Percentiles rank a stretch among this genome's conserved stretches.
phyloP scores from a whole-genome alignment of 1,140 invertebrate species.

The Tribolium madens region DNA sequence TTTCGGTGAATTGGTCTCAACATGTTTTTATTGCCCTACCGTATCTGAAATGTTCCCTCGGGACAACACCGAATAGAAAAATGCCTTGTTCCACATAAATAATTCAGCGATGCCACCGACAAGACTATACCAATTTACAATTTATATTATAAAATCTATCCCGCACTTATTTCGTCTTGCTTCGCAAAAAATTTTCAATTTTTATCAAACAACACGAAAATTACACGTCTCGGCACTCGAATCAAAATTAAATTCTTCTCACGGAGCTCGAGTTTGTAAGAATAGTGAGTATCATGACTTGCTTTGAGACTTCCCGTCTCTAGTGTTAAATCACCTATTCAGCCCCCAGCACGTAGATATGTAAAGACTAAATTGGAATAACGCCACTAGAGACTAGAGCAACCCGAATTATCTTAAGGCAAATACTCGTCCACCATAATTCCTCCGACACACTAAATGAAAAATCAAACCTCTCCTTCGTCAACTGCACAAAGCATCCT shows the following conservation, averaged over 20 bases:
- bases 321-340: constrained; percentile 27
- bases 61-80: constrained; percentile 46
- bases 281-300: constrained; percentile 9
- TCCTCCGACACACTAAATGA: too few relatives aligned
- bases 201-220: neutral
- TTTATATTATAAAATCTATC: constrained; percentile 47
- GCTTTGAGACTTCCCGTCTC: constrained; percentile 17
- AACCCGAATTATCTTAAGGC: neutral
- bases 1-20: constrained; percentile 38
- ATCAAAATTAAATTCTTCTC: constrained; percentile 17
- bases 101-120: constrained; percentile 38
- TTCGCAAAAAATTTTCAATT: neutral
- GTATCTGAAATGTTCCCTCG: constrained; percentile 47
- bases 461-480: too few relatives aligned
- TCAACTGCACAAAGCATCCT: neutral
- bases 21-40: constrained; percentile 40
- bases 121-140: constrained; percentile 42
- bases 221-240: neutral
- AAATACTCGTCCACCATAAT: neutral
- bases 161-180: neutral
- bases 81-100: constrained; percentile 44
- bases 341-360: constrained; percentile 15
- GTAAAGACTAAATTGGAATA: constrained; percentile 24
- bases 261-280: constrained; percentile 2
- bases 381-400: neutral